A percentile compares a stretch with the other conserved stretches of the same genome.
These are phyloP conservation scores for Brachystomella parvula DNA, from an alignment of 1,140 invertebrate species.

Conservation along the genomic window DNA sequence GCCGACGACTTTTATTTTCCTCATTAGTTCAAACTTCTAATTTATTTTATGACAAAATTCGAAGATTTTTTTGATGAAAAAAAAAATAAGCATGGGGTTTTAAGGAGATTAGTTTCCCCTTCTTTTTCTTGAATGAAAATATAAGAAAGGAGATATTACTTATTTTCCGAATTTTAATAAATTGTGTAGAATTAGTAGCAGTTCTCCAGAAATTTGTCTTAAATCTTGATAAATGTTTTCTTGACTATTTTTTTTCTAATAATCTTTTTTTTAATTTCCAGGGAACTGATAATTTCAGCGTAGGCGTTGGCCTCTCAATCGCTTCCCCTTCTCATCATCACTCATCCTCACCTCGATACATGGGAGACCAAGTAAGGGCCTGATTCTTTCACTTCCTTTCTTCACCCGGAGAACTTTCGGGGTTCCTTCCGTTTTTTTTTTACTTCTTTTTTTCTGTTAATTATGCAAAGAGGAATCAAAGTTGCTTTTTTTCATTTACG, in stretches of 20 bases:
- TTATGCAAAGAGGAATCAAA: constrained; percentile 3
- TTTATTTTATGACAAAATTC: neutral
- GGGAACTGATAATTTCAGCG: constrained; percentile 59
- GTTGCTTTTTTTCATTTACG: neutral
- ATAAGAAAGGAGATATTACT: neutral
- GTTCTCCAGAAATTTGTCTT: neutral
- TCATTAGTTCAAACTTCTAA: neutral
- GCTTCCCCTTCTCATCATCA: constrained; percentile 54
- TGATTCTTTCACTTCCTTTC: neutral
- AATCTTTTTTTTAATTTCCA: constrained; percentile 49
- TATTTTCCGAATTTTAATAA: neutral
- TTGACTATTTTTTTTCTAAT: constrained; percentile 3
- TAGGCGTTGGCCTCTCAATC: constrained; percentile 59
- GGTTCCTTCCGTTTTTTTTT: neutral
- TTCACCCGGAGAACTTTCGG: too few relatives aligned
- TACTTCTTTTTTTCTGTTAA: neutral
- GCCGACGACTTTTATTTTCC: too few relatives aligned
- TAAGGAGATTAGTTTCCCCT: neutral
- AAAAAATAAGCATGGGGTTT: neutral
- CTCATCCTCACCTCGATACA: constrained; percentile 58
- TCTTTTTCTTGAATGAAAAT: constrained; percentile 1
- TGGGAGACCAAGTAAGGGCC: constrained; percentile 61
- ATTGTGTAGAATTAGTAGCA: neutral
- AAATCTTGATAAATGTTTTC: neutral
- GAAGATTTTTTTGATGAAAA: neutral